These are phyloP conservation scores for Lagocephalus sceleratus DNA, from an alignment of 2,797 vertebrate genomes.

Conservation along the genomic window DNA sequence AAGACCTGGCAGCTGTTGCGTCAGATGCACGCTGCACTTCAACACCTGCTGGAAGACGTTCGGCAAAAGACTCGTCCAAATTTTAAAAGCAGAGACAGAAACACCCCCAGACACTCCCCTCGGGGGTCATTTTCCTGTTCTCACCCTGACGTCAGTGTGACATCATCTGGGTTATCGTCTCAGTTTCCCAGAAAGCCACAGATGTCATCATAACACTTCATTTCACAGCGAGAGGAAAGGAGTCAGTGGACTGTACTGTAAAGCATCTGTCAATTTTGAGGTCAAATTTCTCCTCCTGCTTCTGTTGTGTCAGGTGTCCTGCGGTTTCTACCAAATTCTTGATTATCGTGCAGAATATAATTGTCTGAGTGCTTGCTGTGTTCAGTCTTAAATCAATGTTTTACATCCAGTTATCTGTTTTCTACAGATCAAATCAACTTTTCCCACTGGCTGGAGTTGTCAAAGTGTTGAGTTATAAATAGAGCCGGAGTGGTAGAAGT, in stretches of 20 bases:
- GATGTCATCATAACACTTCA: background rate
- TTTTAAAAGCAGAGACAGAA: background rate
- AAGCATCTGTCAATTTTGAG: too few relatives aligned
- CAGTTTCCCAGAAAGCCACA: background rate
- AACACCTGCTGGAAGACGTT: background rate
- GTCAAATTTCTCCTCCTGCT: too few relatives aligned
- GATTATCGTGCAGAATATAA: background rate
- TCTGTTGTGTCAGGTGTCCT: background rate
- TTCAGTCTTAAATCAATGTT: background rate
- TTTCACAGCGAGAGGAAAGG: background rate
- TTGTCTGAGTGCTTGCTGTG: too few relatives aligned
- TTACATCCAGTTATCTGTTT: background rate
- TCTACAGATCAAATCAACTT: constrained; percentile 17
- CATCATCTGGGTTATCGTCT: background rate
- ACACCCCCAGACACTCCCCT: background rate
- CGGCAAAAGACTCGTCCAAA: background rate
- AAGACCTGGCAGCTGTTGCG: background rate
- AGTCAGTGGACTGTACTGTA: background rate
- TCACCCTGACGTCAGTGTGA: constrained; percentile 8
- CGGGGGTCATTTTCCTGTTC: background rate
- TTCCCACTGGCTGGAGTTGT: constrained; percentile 13
- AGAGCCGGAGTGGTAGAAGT: constrained; percentile 32
- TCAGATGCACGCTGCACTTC: background rate
- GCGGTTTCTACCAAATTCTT: background rate
- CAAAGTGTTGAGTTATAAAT: constrained; percentile 35